phyloP scores from a whole-genome alignment of 2,888 invertebrate genomes.

The Tipula vernalis region DNA sequence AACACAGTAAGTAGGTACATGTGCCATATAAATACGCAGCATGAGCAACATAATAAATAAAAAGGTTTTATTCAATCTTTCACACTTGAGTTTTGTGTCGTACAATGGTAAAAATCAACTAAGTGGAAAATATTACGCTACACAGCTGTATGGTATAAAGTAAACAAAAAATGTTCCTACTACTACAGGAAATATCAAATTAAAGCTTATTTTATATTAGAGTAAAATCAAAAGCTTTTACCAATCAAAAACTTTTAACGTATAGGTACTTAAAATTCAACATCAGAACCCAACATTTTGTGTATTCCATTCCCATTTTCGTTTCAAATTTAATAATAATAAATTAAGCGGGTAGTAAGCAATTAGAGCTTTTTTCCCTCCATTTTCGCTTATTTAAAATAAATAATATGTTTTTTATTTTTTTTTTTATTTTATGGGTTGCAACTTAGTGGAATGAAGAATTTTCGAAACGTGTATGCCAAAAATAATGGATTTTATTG shows the following conservation, averaged over 20 bases:
- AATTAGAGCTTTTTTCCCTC: neutral
- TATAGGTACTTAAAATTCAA: neutral
- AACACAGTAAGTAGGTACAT: too few species aligned
- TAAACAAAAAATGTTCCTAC: neutral
- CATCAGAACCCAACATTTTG: neutral
- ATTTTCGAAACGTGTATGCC: neutral
- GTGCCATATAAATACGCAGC: too few species aligned
- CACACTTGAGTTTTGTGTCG: neutral
- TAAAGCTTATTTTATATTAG: neutral
- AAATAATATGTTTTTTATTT: neutral
- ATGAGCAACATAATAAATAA: too few species aligned
- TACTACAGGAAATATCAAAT: neutral
- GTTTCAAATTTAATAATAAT: neutral
- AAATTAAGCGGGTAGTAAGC: neutral
- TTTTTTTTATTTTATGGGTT: neutral
- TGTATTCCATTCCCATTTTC: neutral
- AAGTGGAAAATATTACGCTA: neutral
- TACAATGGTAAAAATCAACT: neutral
- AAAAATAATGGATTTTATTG: neutral
- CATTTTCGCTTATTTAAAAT: neutral
- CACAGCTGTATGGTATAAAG: neutral
- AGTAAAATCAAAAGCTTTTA: neutral
- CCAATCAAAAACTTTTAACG: neutral
- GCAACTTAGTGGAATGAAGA: neutral
- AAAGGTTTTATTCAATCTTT: neutral